Base-by-base conservation (phyloP, 2,888 invertebrate genomes). In the Smittia sp. region DNA sequence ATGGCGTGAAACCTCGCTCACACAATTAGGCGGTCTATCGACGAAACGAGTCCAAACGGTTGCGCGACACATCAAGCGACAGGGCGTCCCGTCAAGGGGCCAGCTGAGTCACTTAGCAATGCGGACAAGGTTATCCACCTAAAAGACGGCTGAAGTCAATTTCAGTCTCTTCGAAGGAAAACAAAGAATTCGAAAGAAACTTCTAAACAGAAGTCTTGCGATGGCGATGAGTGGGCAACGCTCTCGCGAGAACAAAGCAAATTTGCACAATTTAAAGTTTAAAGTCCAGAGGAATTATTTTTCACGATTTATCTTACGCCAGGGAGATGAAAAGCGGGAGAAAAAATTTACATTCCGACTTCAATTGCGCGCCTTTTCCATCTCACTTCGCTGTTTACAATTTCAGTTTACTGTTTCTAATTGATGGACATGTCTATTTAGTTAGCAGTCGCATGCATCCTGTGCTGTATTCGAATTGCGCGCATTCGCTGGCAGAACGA, bases 331-430 rank as follows among this genome's bases (percentile, higher is more conserved):
- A 46, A 46, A 46, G 46, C 32, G 32, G 3, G 3, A 9, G 32
- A 32, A n/a, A 32, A 32, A 32, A 32, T 32, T 3, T 32, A 32
- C 3, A 46, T 46, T 46, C n/a, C 46, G 15, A 46, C 11, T 46
- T 32, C 32, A 32, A 32, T 32, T 32, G 32, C 32, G 32, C 32
- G 32, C 32, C 9, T 32, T 32, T 32, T 32, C 32, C 32, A 3
- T 46, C 15, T 46, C 46, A 46, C 46, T 46, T 46, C 46, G 46
- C 32, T 46, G 46, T 46, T 46, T 46, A 46, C 46, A 15, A 46
- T 46, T 46, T 11, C 11, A 46, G 2, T 46, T 46, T 46, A 46
- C 46, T n/a, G 2, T 46, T 32, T 46, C 46, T 46, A 46, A 46
- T 46, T 46, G 46, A 46, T 46, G 46, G 46, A 46, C 15, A 46